Conservation (phyloP, 2,113 vertebrate genomes). For the Nymphicus hollandicus region DNA sequence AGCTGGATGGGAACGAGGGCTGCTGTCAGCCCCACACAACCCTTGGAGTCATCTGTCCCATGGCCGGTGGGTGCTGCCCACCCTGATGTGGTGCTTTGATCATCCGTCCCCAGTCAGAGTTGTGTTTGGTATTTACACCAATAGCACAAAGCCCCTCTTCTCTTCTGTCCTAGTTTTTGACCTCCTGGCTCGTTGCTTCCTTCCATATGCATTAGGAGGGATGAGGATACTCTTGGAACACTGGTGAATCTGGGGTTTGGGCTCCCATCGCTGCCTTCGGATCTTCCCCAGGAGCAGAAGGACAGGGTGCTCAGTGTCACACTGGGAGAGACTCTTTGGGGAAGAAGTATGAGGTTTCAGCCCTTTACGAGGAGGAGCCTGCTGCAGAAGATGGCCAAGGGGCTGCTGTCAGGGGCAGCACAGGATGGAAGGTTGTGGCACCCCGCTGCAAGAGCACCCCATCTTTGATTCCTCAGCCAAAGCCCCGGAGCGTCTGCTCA, state of each 20-base stretch:
- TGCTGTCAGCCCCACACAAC: accelerated
- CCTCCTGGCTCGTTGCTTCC: neutral
- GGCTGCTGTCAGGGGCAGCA: neutral
- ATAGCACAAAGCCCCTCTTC: neutral
- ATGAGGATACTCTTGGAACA: neutral
- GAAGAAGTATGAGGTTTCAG: neutral
- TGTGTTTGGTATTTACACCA: neutral
- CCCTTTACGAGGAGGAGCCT: neutral
- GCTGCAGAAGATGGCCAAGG: neutral
- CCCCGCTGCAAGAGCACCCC: neutral
- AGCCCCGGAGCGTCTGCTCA: neutral
- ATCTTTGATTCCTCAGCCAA: neutral
- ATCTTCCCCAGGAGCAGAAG: neutral
- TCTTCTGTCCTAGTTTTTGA: neutral
- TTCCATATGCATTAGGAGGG: neutral
- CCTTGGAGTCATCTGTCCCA: neutral
- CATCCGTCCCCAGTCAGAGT: neutral
- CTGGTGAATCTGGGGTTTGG: neutral
- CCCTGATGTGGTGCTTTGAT: neutral
- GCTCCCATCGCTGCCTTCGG: neutral
- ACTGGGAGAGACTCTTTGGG: neutral
- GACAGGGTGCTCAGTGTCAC: accelerated
- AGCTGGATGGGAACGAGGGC: accelerated
- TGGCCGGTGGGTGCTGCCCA: accelerated
- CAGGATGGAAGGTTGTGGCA: neutral